These are phyloP conservation scores for Euura saliciscinereae DNA, from an alignment of 1,140 invertebrate genomes.

Conservation along the genomic window DNA sequence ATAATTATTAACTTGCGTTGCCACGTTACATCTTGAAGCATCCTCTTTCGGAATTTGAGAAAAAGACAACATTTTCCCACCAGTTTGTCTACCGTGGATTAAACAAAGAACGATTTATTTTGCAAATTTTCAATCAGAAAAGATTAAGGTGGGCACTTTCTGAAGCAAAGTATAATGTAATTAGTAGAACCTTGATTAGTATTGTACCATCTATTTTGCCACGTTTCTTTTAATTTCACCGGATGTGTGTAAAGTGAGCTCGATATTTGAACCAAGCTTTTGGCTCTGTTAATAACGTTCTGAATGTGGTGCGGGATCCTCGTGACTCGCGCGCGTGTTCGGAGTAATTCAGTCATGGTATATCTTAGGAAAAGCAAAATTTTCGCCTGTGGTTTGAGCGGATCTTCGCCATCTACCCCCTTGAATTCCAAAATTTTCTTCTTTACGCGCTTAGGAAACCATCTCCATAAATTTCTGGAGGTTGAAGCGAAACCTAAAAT, in stretches of 20 bases:
- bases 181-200: not conserved
- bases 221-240: not conserved
- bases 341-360: slow-evolving; percentile 26
- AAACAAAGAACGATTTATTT: too few species aligned
- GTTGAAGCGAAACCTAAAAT: slow-evolving; percentile 43
- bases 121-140: too few species aligned
- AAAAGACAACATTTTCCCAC: too few species aligned
- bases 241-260: too few species aligned
- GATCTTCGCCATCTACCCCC: not conserved
- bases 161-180: too few species aligned
- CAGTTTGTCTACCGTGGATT: too few species aligned
- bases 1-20: too few species aligned
- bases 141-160: too few species aligned
- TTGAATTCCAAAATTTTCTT: not conserved
- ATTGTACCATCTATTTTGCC: not conserved
- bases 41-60: too few species aligned
- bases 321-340: slow-evolving; percentile 24
- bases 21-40: too few species aligned
- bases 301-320: not conserved
- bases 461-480: slow-evolving; percentile 5
- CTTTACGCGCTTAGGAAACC: slow-evolving; percentile 20
- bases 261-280: not conserved
- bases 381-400: not conserved
- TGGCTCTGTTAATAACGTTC: not conserved
- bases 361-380: not conserved